Base-by-base conservation (phyloP, 1,140 invertebrate genomes). In the Sinella curviseta region DNA sequence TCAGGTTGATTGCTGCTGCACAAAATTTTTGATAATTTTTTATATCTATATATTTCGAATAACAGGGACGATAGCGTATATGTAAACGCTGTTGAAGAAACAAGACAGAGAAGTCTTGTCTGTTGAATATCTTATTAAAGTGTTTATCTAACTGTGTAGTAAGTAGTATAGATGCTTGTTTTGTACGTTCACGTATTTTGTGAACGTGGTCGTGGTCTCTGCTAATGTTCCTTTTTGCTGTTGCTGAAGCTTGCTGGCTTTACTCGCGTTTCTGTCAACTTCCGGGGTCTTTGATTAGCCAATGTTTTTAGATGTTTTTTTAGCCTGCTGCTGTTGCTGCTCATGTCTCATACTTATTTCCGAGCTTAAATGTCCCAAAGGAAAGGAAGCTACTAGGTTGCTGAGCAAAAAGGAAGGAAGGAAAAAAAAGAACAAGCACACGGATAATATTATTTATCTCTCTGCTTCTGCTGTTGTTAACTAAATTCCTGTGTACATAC, bases 371-470 rank as follows among this genome's bases (percentile, higher is more conserved):
- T 60, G 57, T 16, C 14, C 14, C 24, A 60, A 60, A 20, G 39
- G 20, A 48, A 48, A 8, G 39, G 20, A 48, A 48, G 20, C 39
- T 48, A 48, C n/a, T n/a, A n/a, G n/a, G n/a, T n/a, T n/a, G n/a
- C n/a, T n/a, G n/a, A n/a, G 39, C 39, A 4, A 48, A 48, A 8
- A 8, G 4, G 4, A 8, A 8, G 39, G 39, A 48, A 48, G 39
- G 39, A 48, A 48, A 17, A 26, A 60, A 60, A 34, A 30, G 57
- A 60, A 60, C 48, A 30, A 77, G 54, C 54, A 26, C 26, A 48
- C n/a, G 74, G 73, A 54, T 54, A 60, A 77, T 60, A 57, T 77
- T 77, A 57, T 76, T 48, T 77, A n/a, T 60, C 26, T 4, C 26
- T 31, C 34, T 76, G 1, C 33, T 48, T 48, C 39, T 17, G 39